phyloP scores from a whole-genome alignment of 1,140 invertebrate genomes.

The Calosoma granatense region DNA sequence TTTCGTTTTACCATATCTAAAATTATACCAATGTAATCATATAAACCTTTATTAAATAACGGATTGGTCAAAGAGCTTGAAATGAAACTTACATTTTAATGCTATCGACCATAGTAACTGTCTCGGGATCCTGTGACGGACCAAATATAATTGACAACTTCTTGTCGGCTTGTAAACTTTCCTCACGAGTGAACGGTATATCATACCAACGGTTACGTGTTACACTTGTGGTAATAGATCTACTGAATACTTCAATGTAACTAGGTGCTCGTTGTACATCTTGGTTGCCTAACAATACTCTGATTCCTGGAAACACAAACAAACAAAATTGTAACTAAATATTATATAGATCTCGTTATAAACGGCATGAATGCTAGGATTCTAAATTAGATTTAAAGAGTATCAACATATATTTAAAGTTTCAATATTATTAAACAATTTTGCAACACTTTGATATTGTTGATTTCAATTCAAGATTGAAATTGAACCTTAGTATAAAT shows the following conservation, averaged over 20 bases:
- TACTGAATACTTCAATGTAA: constrained; percentile 78
- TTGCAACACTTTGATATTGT: too few relatives aligned
- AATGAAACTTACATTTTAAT: constrained; percentile 65
- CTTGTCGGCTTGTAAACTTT: constrained; percentile 88
- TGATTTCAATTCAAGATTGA: too few relatives aligned
- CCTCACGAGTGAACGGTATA: constrained; percentile 87
- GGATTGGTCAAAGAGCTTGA: too few relatives aligned
- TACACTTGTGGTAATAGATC: constrained; percentile 64
- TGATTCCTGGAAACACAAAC: constrained; percentile 44
- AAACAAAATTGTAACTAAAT: not conserved
- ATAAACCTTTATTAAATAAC: too few relatives aligned
- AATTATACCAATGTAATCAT: constrained; percentile 11
- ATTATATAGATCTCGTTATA: too few relatives aligned
- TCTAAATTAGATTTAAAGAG: too few relatives aligned
- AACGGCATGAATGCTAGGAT: too few relatives aligned
- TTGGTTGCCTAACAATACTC: constrained; percentile 79
- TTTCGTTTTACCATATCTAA: constrained; percentile 85
- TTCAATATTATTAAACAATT: not conserved
- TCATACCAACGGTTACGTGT: constrained; percentile 87
- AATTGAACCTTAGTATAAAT: too few relatives aligned
- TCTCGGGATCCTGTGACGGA: constrained; percentile 77
- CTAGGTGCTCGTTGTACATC: constrained; percentile 73
- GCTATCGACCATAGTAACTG: constrained; percentile 86
- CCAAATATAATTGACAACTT: constrained; percentile 84
- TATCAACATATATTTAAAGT: too few relatives aligned